Evolutionary conservation across 2,113 vertebrate species (phyloP), one percentile per base, ranked within the genome.

Genomic region (Eretmochelys imbricata): DNA sequence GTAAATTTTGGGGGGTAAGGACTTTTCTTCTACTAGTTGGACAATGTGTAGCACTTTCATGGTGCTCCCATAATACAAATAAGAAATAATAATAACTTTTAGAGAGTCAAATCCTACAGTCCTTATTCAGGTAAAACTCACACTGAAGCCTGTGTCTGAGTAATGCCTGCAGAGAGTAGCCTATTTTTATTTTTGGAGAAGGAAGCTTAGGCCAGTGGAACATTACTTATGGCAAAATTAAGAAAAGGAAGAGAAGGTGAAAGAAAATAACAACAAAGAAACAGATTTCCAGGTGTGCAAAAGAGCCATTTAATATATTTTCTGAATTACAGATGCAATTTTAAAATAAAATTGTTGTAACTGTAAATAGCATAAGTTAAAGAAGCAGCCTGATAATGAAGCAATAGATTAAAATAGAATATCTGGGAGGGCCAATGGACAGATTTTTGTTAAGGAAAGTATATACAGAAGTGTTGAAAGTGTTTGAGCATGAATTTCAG

Each of bases 321-420:
- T 49, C 78, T 72, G 62, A 11, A 5, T 92, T 89, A 4, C 53
- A 12, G 42, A 14, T 88, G 57, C 89, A 85, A 80, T 78, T 46
- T 84, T 78, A 83, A 75, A 80, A 87, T 4, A 16, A 20, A 94
- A 88, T 46, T 82, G 4, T 53, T 62, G 14, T 91, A 96, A 92
- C 31, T 13, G 57, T 62, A 72, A 72, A 62, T 91, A 89, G 50
- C 46, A 38, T 89, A 62, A 83, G 93, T 95, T 95, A 94, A 90
- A 88, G 89, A 95, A 94, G 87, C 51, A 95, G 80, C 90, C 97
- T 96, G 95, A 93, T 97, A 97, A 97, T 91, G 95, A 97, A 91
- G 91, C 94, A 95, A 87, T 91, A 95, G 95, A 96, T 92, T 96
- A 94, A 96, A 97, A 89, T 76, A 62, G 89, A 96, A 95, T 98